Evolutionary conservation across 2,113 vertebrate genomes (phyloP).

Genomic region (Strix uralensis): DNA sequence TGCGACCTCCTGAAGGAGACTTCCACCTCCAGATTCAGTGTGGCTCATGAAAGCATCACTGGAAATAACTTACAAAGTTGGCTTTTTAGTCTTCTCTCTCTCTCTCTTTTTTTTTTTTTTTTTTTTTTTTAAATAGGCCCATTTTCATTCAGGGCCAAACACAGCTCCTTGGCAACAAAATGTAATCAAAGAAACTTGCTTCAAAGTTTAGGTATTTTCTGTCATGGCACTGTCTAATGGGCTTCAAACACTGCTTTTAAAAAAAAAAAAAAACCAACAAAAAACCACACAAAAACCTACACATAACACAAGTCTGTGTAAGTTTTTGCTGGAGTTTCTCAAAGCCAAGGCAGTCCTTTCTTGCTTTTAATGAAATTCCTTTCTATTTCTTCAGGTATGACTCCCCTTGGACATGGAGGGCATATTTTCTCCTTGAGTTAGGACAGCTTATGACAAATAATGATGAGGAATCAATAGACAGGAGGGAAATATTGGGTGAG

Average conservation of each 20-base stretch:
- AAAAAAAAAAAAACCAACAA: not conserved
- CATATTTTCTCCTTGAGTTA: constrained; percentile 82
- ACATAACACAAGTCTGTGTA: constrained; percentile 66
- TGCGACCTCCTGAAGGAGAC: constrained; percentile 54
- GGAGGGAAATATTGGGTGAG: constrained; percentile 82
- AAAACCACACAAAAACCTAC: not conserved
- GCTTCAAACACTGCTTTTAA: not conserved
- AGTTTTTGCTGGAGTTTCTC: constrained; percentile 75
- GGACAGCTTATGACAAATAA: constrained; percentile 86
- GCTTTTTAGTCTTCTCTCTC: not conserved
- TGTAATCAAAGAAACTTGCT: constrained; percentile 56
- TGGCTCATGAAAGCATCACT: not conserved
- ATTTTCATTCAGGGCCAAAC: constrained; percentile 61
- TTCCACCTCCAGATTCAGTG: not conserved
- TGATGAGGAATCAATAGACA: constrained; percentile 84
- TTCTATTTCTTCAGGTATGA: constrained; percentile 85
- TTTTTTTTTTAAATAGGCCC: not conserved
- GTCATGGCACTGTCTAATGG: constrained; percentile 38
- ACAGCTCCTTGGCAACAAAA: constrained; percentile 49
- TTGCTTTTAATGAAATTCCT: constrained; percentile 86
- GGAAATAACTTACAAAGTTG: constrained; percentile 30
- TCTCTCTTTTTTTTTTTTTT: not conserved
- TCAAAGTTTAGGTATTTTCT: constrained; percentile 46
- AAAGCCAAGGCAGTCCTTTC: constrained; percentile 74
- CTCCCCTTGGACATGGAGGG: constrained; percentile 79